A percentile compares a stretch with the other conserved stretches of the same genome.
These are phyloP conservation scores for Hydractinia symbiolongicarpus DNA, from an alignment of 30 jellyfish, hydroid and myxozoan genomes.

Conservation along the genomic window DNA sequence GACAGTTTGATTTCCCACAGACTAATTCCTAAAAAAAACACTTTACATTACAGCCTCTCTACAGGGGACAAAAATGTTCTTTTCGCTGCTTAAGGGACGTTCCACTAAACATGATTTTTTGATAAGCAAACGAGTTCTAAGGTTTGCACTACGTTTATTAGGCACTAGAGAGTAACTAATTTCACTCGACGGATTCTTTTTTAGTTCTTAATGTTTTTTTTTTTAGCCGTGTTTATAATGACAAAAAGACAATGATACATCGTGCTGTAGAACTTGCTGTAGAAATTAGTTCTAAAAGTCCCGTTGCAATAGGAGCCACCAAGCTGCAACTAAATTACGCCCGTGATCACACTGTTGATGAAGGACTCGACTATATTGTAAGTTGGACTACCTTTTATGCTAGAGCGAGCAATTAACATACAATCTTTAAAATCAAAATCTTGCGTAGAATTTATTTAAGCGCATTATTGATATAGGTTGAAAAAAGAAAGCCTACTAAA, in stretches of 20 bases:
- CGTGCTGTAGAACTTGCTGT: slow-evolving; percentile 62
- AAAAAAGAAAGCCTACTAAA: too few species aligned
- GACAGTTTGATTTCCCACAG: too few species aligned
- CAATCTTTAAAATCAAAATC: neutral
- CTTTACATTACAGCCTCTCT: too few species aligned
- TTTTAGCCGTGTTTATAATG: slow-evolving; percentile 54
- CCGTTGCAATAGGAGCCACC: slow-evolving; percentile 73
- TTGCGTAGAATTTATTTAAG: too few species aligned
- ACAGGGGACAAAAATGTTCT: too few species aligned
- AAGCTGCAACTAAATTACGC: slow-evolving; percentile 61
- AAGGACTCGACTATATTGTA: slow-evolving; percentile 76
- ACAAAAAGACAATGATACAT: slow-evolving; percentile 51
- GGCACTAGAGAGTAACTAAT: too few species aligned
- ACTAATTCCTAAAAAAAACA: too few species aligned
- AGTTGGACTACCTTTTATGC: slow-evolving; percentile 4
- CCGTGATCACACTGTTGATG: slow-evolving; percentile 77
- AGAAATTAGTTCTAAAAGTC: slow-evolving; percentile 76
- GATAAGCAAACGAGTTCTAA: too few species aligned
- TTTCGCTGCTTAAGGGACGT: too few species aligned
- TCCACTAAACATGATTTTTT: too few species aligned
- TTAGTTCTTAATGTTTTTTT: neutral
- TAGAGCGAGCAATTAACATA: neutral
- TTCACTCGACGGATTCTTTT: neutral
- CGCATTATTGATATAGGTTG: too few species aligned
- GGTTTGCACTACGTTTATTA: too few species aligned